Conservation (phyloP, 2,113 vertebrate species). For the Pitta sordida region DNA sequence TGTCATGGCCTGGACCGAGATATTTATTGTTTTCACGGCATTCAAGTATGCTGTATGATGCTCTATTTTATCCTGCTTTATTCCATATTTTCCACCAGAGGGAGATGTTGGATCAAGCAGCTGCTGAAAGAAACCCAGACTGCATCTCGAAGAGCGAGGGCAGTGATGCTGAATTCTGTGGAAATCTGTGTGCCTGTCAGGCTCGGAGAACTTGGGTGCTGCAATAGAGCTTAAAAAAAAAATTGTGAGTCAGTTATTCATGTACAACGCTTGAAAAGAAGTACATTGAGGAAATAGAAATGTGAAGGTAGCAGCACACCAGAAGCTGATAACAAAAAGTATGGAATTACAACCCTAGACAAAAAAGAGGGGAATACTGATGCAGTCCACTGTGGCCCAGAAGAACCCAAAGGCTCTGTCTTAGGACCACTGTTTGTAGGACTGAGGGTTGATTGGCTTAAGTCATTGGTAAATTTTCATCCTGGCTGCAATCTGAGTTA, state of each 20-base stretch:
- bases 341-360: background rate
- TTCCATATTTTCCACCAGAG: conserved; percentile 18
- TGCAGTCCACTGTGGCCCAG: background rate
- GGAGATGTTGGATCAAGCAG: conserved; percentile 39
- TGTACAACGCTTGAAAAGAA: background rate
- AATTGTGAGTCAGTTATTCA: background rate
- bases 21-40: background rate
- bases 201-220: background rate
- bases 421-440: background rate
- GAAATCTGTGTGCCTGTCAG: background rate
- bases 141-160: background rate
- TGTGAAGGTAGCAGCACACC: background rate
- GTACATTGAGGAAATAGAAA: background rate
- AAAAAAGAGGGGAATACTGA: background rate
- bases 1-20: background rate
- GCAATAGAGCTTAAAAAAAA: background rate
- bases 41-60: background rate
- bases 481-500: background rate
- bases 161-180: background rate
- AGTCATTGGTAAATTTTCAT: background rate
- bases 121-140: background rate
- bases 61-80: background rate
- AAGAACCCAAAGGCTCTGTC: background rate
- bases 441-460: background rate
- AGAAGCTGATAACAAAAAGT: background rate